Conservation (phyloP, 2,113 vertebrate species). For the Oplegnathus fasciatus region DNA sequence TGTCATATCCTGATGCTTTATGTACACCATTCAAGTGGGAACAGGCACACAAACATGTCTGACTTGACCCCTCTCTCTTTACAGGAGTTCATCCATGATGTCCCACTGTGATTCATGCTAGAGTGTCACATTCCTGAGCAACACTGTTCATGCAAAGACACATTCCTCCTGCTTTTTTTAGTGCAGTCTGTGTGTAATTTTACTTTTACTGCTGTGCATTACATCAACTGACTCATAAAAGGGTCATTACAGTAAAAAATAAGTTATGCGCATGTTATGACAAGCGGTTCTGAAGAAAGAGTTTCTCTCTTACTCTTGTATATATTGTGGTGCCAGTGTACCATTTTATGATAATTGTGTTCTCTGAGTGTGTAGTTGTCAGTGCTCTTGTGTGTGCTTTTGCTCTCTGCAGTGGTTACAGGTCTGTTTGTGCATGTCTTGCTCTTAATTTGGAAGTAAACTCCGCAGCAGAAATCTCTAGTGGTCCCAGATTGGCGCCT, state of each 20-base stretch:
- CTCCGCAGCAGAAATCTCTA: slow-evolving; percentile 51
- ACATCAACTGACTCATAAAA: slow-evolving; percentile 47
- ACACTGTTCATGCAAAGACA: slow-evolving; percentile 66
- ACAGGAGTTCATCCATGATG: slow-evolving; percentile 66
- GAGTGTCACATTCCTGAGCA: slow-evolving; percentile 62
- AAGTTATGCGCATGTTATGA: slow-evolving; percentile 54
- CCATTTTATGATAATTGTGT: slow-evolving; percentile 56
- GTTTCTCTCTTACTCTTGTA: slow-evolving; percentile 26
- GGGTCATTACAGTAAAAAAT: slow-evolving; percentile 56
- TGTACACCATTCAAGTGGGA: slow-evolving; percentile 55
- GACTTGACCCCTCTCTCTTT: slow-evolving; percentile 62
- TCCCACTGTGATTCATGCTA: slow-evolving; percentile 63
- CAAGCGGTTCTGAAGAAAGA: slow-evolving; percentile 52
- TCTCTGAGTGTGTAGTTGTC: slow-evolving; percentile 39
- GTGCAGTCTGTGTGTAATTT: neutral
- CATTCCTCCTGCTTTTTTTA: slow-evolving; percentile 40
- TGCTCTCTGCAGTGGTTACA: slow-evolving; percentile 49
- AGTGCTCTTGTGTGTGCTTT: slow-evolving; percentile 36
- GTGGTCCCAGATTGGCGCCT: slow-evolving; percentile 59
- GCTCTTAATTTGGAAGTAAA: slow-evolving; percentile 55
- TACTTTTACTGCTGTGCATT: slow-evolving; percentile 42
- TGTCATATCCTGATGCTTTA: slow-evolving; percentile 46
- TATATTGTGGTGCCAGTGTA: slow-evolving; percentile 27
- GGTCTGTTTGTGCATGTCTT: slow-evolving; percentile 60
- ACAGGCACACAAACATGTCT: slow-evolving; percentile 56